phyloP scores from a whole-genome alignment of 2,888 invertebrate species.

The Andrena dorsata region DNA sequence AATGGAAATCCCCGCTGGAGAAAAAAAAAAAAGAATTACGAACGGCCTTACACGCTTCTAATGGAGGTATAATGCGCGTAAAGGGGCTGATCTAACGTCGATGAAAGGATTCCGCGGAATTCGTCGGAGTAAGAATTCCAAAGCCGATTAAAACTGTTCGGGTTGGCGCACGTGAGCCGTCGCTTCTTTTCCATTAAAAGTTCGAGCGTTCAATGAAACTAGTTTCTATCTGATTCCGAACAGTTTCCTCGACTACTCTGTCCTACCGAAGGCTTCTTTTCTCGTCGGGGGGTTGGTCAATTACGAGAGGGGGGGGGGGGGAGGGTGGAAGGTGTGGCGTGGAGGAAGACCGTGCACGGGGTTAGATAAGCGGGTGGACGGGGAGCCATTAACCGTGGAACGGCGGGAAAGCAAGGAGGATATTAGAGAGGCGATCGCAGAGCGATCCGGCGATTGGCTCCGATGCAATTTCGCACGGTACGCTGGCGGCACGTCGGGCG shows the following conservation, averaged over 20 bases:
- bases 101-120: slow-evolving; percentile 9
- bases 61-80: slow-evolving; percentile 25
- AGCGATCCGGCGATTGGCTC: slow-evolving; percentile 70
- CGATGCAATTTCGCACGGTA: slow-evolving; percentile 75
- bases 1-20: slow-evolving; percentile 34
- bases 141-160: slow-evolving; percentile 30
- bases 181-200: slow-evolving; percentile 10
- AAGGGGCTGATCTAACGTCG: slow-evolving; percentile 25
- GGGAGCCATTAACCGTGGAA: slow-evolving; percentile 56
- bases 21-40: neutral
- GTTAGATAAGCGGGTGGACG: slow-evolving; percentile 43
- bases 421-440: slow-evolving; percentile 62
- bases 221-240: neutral
- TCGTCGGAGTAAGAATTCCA: slow-evolving; percentile 8
- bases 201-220: neutral
- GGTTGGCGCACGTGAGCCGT: neutral
- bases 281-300: neutral
- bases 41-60: neutral
- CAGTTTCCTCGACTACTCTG: neutral
- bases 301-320: too few relatives aligned
- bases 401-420: slow-evolving; percentile 61
- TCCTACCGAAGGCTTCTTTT: neutral
- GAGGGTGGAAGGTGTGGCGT: neutral
- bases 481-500: slow-evolving; percentile 72
- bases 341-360: neutral